Conservation (phyloP, 1,140 invertebrate species). For the Drosophila sulfurigaster region DNA sequence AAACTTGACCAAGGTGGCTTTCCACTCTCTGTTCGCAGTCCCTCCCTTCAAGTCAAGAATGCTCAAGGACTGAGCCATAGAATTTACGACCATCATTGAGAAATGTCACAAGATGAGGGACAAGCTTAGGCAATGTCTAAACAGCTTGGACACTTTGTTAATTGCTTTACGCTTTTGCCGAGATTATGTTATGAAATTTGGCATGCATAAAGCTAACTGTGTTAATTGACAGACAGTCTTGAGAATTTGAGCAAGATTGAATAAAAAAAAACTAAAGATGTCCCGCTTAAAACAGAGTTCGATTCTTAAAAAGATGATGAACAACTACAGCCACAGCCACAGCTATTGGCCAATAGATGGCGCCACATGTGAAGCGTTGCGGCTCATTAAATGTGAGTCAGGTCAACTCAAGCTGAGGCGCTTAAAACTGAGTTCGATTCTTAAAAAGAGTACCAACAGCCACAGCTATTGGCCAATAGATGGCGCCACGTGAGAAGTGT, state of each 20-base stretch:
- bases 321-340: no score
- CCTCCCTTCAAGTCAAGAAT: slow-evolving; percentile 39
- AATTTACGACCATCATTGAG: slow-evolving; percentile 33
- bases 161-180: background rate
- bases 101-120: slow-evolving; percentile 13
- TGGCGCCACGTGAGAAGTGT: slow-evolving; percentile 6
- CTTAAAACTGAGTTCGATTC: no score
- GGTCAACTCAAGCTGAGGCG: no score
- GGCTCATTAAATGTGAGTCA: no score
- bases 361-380: background rate
- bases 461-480: background rate
- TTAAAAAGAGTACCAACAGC: no score
- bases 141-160: background rate
- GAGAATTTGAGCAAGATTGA: slow-evolving; percentile 1
- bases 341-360: background rate
- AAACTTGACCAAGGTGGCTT: slow-evolving; percentile 9
- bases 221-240: background rate
- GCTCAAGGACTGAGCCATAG: slow-evolving; percentile 34
- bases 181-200: slow-evolving; percentile 4
- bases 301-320: no score
- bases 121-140: background rate
- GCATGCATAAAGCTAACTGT: background rate
- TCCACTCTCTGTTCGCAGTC: background rate
- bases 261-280: background rate
- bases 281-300: no score